A percentile compares a stretch with the other conserved stretches of the same genome.
These are phyloP conservation scores for Phyllostomus hastatus DNA, from an alignment of 2,113 vertebrate genomes.

Conservation along the genomic window DNA sequence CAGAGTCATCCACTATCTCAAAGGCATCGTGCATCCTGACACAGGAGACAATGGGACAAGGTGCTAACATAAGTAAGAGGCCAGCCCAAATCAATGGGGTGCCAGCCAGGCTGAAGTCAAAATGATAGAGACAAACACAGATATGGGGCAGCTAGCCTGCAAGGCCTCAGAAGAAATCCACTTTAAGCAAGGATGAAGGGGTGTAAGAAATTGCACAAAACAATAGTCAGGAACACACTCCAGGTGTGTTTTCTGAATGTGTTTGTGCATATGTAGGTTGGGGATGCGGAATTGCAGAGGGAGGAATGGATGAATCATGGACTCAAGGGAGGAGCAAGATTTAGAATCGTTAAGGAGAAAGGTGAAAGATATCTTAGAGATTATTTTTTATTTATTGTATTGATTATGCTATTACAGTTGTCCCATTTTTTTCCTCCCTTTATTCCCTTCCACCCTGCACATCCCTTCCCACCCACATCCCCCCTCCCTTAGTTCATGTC, in stretches of 20 bases:
- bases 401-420: too few relatives aligned
- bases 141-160: neutral
- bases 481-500: too few relatives aligned
- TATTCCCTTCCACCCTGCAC: too few relatives aligned
- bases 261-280: neutral
- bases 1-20: neutral
- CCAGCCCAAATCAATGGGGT: neutral
- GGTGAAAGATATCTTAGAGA: neutral
- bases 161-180: neutral
- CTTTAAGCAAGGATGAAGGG: neutral
- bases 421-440: too few relatives aligned
- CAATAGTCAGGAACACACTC: too few relatives aligned
- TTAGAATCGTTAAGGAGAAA: neutral
- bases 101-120: neutral
- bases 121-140: neutral
- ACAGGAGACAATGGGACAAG: neutral
- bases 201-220: neutral
- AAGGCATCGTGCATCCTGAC: neutral
- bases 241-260: neutral
- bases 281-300: neutral
- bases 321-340: neutral
- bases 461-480: too few relatives aligned
- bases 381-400: neutral
- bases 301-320: neutral
- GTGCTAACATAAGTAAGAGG: neutral